Base-by-base conservation (phyloP, 2,888 invertebrate species). In the Calameuta filiformis region DNA sequence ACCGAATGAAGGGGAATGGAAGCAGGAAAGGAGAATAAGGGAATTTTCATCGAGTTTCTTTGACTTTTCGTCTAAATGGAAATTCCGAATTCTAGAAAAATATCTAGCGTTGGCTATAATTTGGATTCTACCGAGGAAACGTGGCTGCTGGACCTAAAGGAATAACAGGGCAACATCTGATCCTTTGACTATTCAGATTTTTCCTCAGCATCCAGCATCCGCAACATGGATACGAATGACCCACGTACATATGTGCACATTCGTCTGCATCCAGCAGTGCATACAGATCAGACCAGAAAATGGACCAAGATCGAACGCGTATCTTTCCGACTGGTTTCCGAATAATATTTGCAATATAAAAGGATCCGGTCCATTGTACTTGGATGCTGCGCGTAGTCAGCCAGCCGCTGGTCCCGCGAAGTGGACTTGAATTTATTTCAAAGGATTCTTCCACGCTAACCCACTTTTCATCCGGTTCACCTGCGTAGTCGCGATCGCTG, bases 261-360 rank as follows among this genome's bases (percentile, higher is more conserved):
- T 3, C 0, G 1, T 37, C 56, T 23, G 6, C 23, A 56, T 56
- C 56, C 23, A 23, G 56, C 23, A 23, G 56, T 1, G 23, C 2
- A 1, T 23, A 23, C 23, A 23, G 56, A 56, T 56, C 2, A 6
- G 23, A 2, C 56, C 56, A 56, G 81, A 80, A 86, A 85, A 85
- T 79, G 82, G 79, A 40, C 79, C 79, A 68, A 79, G 83, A 86
- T 86, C 84, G 81, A 84, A 83, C 81, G 78, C 83, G 81, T 85
- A 85, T 82, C 81, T 82, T 79, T 75, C 81, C 76, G 79, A 75
- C 78, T 79, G 79, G 82, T 81, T 84, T 76, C 73, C 83, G 77
- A 82, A 81, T 80, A 80, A 80, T 77, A 81, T 76, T 78, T 77
- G 77, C 82, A 68, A 75, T 78, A 81, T 78, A 78, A 79, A 79